Base-by-base conservation (phyloP, 2,113 vertebrate genomes). In the Origma solitaria region DNA sequence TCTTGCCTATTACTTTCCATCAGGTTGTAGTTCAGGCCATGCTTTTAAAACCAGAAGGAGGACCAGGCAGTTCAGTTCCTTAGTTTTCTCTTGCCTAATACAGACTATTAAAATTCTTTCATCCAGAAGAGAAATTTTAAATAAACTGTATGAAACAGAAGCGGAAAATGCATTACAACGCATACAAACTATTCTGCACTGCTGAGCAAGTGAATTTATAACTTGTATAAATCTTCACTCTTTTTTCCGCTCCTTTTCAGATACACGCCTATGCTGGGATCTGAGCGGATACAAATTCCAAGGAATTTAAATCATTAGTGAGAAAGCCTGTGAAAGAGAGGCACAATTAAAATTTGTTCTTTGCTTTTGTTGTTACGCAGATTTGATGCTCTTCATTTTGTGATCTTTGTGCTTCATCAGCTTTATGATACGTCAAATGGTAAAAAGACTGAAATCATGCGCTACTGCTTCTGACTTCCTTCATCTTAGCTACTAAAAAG, bases 121-220 rank as follows among this genome's bases (percentile, higher is more conserved):
- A 49, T 50, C 38, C 33, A 86, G 51, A 88, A 66, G 8, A 66
- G 15, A 93, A 53, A 69, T 70, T 82, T 92, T 45, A 94, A 73
- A 88, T 62, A 69, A 83, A 65, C 31, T 15, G 42, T 18, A 64
- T 3, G 4, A 61, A 90, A 62, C 23, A 86, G n/a, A 88, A 92
- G 53, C 38, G 6, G 20, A 16, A 61, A 92, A 86, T 33, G 31
- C 20, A 58, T 77, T 90, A 66, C 62, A 90, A 61, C 17, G 35
- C 49, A 69, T 17, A 40, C 9, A 45, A 93, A 73, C 60, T 90
- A 58, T 78, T 82, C 44, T 62, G 76, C 80, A 75, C 20, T 88
- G 90, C 68, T 88, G 80, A 96, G 68, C 49, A 93, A 91, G 51
- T 62, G 50, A 86, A 82, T 87, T 95, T 91, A 51, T 22, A 86